Conservation (phyloP, 2,888 invertebrate species). For the Troides helena region DNA sequence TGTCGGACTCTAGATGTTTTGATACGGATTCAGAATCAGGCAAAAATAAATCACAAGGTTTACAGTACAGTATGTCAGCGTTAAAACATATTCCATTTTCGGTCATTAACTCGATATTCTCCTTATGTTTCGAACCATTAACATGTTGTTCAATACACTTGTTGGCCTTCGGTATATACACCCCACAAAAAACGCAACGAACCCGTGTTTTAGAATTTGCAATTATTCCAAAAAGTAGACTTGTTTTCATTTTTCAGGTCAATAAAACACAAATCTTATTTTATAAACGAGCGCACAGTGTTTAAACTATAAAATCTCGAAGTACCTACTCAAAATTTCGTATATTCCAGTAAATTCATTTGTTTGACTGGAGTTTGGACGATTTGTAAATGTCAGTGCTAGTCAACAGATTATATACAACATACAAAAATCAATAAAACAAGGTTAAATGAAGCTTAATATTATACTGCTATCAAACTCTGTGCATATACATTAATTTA, state of each 20-base stretch:
- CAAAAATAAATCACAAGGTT: slow-evolving; percentile 50
- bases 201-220: slow-evolving; percentile 58
- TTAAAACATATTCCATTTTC: slow-evolving; percentile 53
- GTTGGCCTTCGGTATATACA: slow-evolving; percentile 58
- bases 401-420: not conserved
- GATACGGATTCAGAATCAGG: slow-evolving; percentile 50
- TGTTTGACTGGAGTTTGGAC: slow-evolving; percentile 19
- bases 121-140: slow-evolving; percentile 59
- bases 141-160: slow-evolving; percentile 65
- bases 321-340: slow-evolving; percentile 34
- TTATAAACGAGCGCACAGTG: slow-evolving; percentile 13
- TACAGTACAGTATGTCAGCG: slow-evolving; percentile 51
- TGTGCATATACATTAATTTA: too few species aligned
- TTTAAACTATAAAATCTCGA: slow-evolving; percentile 17
- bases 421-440: slow-evolving; percentile 1
- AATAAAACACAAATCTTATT: not conserved
- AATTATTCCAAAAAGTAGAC: slow-evolving; percentile 53
- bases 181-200: slow-evolving; percentile 61
- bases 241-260: slow-evolving; percentile 55
- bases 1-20: slow-evolving; percentile 52
- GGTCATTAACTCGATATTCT: slow-evolving; percentile 54
- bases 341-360: slow-evolving; percentile 31
- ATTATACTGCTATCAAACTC: not conserved
- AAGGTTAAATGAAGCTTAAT: not conserved
- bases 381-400: not conserved